Evolutionary conservation across 2,113 vertebrate genomes (phyloP).

Genomic region (Glaucidium brasilianum): DNA sequence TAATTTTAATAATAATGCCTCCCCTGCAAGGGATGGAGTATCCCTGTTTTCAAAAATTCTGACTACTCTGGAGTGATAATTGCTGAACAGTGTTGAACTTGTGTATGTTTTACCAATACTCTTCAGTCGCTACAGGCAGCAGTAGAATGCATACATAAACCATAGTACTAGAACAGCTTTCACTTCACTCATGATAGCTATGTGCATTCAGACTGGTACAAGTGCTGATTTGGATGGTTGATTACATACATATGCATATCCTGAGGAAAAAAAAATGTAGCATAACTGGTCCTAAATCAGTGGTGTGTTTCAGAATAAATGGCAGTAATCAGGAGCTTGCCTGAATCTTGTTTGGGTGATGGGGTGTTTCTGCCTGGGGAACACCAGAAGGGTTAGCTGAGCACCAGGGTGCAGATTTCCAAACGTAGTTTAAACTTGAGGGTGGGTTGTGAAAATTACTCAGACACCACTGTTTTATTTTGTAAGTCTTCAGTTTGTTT

Average conservation of each 20-base stretch:
- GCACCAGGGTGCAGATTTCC: background rate
- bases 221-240: background rate
- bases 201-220: background rate
- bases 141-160: background rate
- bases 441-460: background rate
- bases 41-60: background rate
- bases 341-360: background rate
- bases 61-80: background rate
- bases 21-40: background rate
- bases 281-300: slow-evolving; percentile 5
- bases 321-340: background rate
- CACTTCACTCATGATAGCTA: background rate
- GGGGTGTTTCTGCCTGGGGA: background rate
- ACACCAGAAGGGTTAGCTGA: background rate
- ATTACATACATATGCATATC: background rate
- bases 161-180: background rate
- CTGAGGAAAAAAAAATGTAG: background rate
- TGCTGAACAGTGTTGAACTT: background rate
- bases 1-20: background rate
- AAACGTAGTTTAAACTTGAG: background rate
- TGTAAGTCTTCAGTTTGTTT: background rate
- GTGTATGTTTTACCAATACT: background rate
- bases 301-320: background rate
- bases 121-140: background rate
- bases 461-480: fast-evolving